These are phyloP conservation scores for Lepilemur septentrionalis DNA, from an alignment of 2,797 vertebrate genomes.

Conservation along the genomic window DNA sequence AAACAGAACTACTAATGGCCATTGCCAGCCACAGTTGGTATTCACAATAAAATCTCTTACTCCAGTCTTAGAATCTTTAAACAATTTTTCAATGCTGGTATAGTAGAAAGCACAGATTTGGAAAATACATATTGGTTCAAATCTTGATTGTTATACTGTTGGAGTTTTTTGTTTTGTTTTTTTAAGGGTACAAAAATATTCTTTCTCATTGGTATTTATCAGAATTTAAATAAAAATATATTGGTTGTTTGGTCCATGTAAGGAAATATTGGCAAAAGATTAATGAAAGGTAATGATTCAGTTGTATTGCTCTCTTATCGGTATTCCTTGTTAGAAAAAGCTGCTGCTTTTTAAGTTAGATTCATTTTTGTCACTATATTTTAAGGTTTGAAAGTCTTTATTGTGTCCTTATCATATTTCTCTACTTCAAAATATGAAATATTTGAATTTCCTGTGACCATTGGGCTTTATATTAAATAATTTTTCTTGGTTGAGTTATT, in stretches of 20 bases:
- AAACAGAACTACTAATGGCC: neutral
- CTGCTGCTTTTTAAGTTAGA: neutral
- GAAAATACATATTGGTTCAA: neutral
- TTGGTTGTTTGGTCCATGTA: neutral
- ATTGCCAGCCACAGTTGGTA: neutral
- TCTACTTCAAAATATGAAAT: constrained; percentile 25
- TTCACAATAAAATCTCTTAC: constrained; percentile 14
- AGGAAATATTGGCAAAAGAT: neutral
- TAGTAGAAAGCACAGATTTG: neutral
- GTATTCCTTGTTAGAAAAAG: neutral
- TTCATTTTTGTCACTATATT: neutral
- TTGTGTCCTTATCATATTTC: neutral
- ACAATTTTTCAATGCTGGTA: neutral
- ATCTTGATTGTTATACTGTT: neutral
- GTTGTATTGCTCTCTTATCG: neutral
- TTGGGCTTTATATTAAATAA: neutral
- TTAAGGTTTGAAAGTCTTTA: constrained; percentile 39
- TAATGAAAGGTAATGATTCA: neutral
- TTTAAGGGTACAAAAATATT: neutral
- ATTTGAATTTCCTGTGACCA: neutral
- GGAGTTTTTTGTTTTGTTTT: neutral
- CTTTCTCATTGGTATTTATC: neutral
- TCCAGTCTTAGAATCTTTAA: neutral
- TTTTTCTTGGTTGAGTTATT: neutral
- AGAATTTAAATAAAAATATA: neutral